phyloP scores from a whole-genome alignment of 2,113 vertebrate species.

The Corvus moneduloides region DNA sequence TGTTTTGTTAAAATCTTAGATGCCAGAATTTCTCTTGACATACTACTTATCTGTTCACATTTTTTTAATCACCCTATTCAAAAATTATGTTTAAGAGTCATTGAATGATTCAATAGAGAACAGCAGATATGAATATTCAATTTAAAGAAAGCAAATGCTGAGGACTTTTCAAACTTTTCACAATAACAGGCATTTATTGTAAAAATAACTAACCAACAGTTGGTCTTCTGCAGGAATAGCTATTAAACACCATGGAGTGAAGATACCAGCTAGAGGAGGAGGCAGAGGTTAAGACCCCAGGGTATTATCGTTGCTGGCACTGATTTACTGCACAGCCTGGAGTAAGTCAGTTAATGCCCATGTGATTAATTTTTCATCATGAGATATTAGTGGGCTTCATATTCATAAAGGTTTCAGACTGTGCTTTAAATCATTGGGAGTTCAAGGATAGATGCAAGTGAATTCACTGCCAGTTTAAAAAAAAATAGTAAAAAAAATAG shows the following conservation, averaged over 20 bases:
- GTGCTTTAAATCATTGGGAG: neutral
- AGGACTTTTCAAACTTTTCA: neutral
- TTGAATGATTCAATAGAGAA: neutral
- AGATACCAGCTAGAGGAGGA: neutral
- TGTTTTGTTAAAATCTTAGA: neutral
- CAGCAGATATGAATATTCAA: neutral
- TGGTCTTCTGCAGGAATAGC: neutral
- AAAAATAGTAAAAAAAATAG: neutral
- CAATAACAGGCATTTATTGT: neutral
- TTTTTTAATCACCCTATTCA: neutral
- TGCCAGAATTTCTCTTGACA: neutral
- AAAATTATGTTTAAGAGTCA: neutral
- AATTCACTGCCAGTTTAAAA: neutral
- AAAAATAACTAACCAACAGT: neutral
- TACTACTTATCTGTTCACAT: neutral
- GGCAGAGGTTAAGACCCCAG: neutral
- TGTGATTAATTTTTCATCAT: slow-evolving; percentile 17
- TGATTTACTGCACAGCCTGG: neutral
- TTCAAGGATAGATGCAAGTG: neutral
- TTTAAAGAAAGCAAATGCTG: neutral
- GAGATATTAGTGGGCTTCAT: neutral
- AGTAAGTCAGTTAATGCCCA: neutral
- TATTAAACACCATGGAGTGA: neutral
- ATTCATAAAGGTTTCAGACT: neutral
- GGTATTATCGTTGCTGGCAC: neutral